Evolutionary conservation across 2,797 vertebrate genomes (phyloP).

Genomic region (Bothrops alternatus): DNA sequence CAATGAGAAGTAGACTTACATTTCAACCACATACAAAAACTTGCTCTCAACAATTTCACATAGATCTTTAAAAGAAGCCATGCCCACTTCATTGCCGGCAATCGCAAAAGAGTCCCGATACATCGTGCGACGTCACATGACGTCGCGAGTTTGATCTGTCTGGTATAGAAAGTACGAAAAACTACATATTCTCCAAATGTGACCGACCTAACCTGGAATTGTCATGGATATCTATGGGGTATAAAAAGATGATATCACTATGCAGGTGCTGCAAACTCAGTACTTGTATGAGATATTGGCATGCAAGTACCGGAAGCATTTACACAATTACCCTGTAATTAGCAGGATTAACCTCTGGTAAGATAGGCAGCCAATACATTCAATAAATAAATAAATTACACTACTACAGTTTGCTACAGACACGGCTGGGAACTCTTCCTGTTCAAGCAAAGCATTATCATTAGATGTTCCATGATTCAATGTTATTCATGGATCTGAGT

Average conservation of each 20-base stretch:
- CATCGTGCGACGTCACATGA: no score
- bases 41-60: not conserved
- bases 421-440: no score
- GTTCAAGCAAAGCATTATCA: not conserved
- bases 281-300: not conserved
- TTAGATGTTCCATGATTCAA: not conserved
- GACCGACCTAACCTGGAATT: no score
- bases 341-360: no score
- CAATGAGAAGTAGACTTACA: not conserved
- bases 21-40: not conserved
- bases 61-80: not conserved
- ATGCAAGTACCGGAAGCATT: not conserved
- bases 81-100: no score
- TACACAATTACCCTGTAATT: not conserved
- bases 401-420: not conserved
- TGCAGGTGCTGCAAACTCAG: not conserved
- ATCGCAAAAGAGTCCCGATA: no score
- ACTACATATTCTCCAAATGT: no score
- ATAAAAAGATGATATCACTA: no score
- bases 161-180: no score
- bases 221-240: no score
- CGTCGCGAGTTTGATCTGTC: no score
- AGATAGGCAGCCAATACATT: no score
- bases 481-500: not conserved
- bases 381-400: not conserved